Evolutionary conservation across 2,888 invertebrate species (phyloP), one percentile per base, ranked within the genome.

Genomic region (Synanthedon formicaeformis): DNA sequence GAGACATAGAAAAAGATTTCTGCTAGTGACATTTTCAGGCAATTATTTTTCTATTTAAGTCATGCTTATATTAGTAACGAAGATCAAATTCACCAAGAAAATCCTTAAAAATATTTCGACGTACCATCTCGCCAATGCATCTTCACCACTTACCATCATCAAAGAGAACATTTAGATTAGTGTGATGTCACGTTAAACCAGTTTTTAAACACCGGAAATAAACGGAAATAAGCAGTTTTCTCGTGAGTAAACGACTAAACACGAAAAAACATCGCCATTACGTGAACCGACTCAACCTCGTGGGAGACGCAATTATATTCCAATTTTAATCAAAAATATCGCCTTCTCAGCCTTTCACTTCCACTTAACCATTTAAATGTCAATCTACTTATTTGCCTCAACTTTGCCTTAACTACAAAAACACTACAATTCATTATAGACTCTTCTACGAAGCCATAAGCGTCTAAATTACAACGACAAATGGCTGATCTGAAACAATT

Each of bases 301-400:
- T 85, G 86, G 84, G 86, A 87, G 85, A 84, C 77, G 78, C 86
- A 85, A 87, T 87, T 86, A 87, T 87, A 80, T 83, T 85, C 80
- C 83, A 86, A 86, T 87, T 87, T 86, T 85, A 86, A 86, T 87
- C 84, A 83, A 85, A 86, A 86, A 85, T 83, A 82, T 80, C 76
- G 74, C 78, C 77, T 78, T 76, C 75, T 74, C 74, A 74, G 74
- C 80, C 81, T 86, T 86, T 87, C 86, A 81, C 86, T 84, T 86
- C 86, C 83, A 82, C 81, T 83, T 82, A 82, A 81, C 73, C 75
- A 85, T 86, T 87, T 86, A 87, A 85, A 87, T 87, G 86, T 87
- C 86, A 85, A 86, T 87, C 86, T 86, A 70, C 69, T 63, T 63
- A 64, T 70, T 65, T 63, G 64, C 57, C 60, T 60, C 61, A 66